Evolutionary conservation across 2,797 vertebrate genomes (phyloP), one percentile per base, ranked within the genome.

Genomic region (Oreochromis mossambicus): DNA sequence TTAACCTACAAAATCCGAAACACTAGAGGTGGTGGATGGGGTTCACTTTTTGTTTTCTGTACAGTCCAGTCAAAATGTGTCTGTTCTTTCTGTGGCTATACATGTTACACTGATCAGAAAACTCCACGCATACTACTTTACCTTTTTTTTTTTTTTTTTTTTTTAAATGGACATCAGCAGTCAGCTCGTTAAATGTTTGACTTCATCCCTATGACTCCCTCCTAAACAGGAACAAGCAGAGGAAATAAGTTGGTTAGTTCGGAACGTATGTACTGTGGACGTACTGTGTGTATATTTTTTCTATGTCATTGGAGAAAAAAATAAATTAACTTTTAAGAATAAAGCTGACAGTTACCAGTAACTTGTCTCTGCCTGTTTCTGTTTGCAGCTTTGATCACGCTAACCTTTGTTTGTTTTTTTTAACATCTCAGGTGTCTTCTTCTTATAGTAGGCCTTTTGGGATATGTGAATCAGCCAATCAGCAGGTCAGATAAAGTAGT

Each of bases 301-400:
- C 79, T 95, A 94, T 94, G 83, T 95, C 82, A 80, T 76, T 73
- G 55, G 88, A 81, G 15, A 54, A 85, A 88, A 88, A 63, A 82
- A 86, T 14, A 81, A 96, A 95, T 94, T 92, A 95, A 96, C 70
- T 87, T 94, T 93, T 91, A 91, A 88, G 81, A 87, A 88, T 7
- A 77, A 84, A 50, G 2, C 8, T 24, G n/a, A 38, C 48, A 48
- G 17, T 54, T 84, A 73, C 26, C 58, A 38, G 38, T 75, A 77
- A 51, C 43, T 38, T 26, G 3, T 56, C 77, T 43, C 8, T 6
- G 24, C 24, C 8, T 58, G 9, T 78, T 84, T 83, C 10, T 63
- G 13, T 51, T 63, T 8, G n/a, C 6, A 70, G 46, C 36, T 14
- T 55, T 34, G 17, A 58, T 75, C 32, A 15, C 14, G 6, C 24